A percentile compares a stretch with the other conserved stretches of the same genome.
Conservation (phyloP, 2,797 vertebrate species). For the Graptemys geographica region DNA sequence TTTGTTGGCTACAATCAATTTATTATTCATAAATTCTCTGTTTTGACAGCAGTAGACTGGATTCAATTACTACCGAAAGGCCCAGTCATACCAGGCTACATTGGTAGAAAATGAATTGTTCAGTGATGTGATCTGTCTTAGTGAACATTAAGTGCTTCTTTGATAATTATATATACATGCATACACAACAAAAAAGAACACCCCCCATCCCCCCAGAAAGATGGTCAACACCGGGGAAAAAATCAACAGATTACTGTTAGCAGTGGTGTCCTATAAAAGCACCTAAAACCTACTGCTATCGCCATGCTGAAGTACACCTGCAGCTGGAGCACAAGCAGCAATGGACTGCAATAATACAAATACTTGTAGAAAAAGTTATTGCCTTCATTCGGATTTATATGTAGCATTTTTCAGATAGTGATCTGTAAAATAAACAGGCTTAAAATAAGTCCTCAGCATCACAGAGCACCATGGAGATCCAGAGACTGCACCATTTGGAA, state of each 20-base stretch:
- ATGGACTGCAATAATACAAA: conserved; percentile 48
- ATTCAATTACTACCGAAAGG: conserved; percentile 76
- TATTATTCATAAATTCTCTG: conserved; percentile 79
- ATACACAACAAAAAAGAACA: not conserved
- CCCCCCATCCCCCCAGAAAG: conserved; percentile 27
- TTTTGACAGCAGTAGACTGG: conserved; percentile 79
- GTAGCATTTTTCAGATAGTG: conserved; percentile 53
- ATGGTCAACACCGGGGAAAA: conserved; percentile 14
- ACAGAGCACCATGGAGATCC: conserved; percentile 7
- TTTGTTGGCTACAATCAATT: conserved; percentile 66
- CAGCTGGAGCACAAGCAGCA: conserved; percentile 42
- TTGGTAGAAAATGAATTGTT: conserved; percentile 73
- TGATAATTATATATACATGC: conserved; percentile 72
- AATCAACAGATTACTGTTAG: conserved; percentile 34
- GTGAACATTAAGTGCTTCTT: conserved; percentile 55
- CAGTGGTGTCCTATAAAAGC: conserved; percentile 23
- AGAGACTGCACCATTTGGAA: conserved; percentile 23
- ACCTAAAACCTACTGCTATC: not conserved
- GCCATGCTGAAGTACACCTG: not conserved
- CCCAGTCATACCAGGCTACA: conserved; percentile 61
- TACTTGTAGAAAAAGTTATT: conserved; percentile 68
- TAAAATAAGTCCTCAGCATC: conserved; percentile 53
- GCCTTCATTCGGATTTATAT: conserved; percentile 74
- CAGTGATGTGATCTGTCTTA: conserved; percentile 50
- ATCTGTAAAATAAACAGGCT: conserved; percentile 54